These are phyloP conservation scores for Hemithea aestivaria DNA, from an alignment of 2,888 invertebrate species.

Conservation along the genomic window DNA sequence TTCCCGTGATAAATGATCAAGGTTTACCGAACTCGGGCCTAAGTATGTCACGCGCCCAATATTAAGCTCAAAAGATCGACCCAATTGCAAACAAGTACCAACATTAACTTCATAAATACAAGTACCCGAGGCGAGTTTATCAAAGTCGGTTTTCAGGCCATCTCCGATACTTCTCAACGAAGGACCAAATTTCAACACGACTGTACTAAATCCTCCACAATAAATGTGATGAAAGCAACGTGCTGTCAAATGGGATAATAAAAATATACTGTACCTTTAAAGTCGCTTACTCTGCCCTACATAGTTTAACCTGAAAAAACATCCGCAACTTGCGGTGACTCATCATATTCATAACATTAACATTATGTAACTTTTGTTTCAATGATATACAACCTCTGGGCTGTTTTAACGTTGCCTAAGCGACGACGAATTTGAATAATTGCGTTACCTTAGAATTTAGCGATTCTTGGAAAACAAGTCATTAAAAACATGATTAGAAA, in stretches of 20 bases:
- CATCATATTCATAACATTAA: constrained; percentile 29
- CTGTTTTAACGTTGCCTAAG: constrained; percentile 3
- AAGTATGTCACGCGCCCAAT: too few relatives aligned
- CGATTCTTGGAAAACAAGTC: too few relatives aligned
- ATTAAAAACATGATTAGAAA: too few relatives aligned
- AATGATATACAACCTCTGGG: constrained; percentile 3
- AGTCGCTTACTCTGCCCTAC: constrained; percentile 45
- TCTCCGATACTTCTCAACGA: constrained; percentile 11
- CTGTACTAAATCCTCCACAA: constrained; percentile 22
- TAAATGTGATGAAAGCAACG: constrained; percentile 25
- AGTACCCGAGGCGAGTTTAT: constrained; percentile 4
- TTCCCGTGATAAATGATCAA: too few relatives aligned
- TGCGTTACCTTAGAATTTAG: not conserved
- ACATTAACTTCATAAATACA: too few relatives aligned
- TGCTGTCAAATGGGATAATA: constrained; percentile 48
- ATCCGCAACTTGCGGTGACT: constrained; percentile 43
- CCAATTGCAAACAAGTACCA: too few relatives aligned
- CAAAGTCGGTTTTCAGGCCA: constrained; percentile 17
- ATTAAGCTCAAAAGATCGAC: too few relatives aligned
- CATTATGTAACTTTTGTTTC: constrained; percentile 6
- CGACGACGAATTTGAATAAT: not conserved
- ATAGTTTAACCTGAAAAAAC: constrained; percentile 59
- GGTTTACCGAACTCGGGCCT: too few relatives aligned
- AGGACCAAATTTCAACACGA: constrained; percentile 22
- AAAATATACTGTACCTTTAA: constrained; percentile 36